These are phyloP conservation scores for Myoxocephalus aenaeus DNA, from an alignment of 2,797 vertebrate species.

Conservation along the genomic window DNA sequence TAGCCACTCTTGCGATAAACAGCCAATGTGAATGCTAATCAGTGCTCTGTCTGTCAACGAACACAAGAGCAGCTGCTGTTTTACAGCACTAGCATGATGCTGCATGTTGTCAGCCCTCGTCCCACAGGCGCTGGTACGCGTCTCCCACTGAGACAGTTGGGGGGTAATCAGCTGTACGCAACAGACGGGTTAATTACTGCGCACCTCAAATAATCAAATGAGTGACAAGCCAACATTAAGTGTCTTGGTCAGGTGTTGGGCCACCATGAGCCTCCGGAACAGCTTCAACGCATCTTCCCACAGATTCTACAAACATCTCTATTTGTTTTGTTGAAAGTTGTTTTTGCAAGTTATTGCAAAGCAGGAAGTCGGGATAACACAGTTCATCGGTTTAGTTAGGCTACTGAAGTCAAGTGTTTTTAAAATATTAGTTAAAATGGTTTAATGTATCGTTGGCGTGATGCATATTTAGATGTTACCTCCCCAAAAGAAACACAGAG, in stretches of 20 bases:
- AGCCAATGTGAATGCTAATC: conserved; percentile 49
- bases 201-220: conserved; percentile 12
- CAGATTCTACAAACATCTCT: not conserved
- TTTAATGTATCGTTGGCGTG: no score
- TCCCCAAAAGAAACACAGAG: not conserved
- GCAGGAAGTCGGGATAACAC: no score
- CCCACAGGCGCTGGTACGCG: conserved; percentile 22
- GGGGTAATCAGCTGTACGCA: conserved; percentile 39
- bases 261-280: not conserved
- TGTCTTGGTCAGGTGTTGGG: not conserved
- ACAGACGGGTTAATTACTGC: conserved; percentile 30
- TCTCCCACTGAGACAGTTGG: conserved; percentile 14
- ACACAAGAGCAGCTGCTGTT: conserved; percentile 54
- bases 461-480: not conserved
- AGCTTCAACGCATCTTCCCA: not conserved
- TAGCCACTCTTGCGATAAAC: conserved; percentile 24
- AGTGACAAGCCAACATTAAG: not conserved
- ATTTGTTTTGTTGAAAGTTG: not conserved
- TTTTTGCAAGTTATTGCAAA: no score
- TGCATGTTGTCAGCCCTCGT: conserved; percentile 10
- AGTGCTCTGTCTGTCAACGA: conserved; percentile 39
- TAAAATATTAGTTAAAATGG: not conserved
- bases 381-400: not conserved
- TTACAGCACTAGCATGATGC: conserved; percentile 21
- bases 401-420: not conserved